Percentiles rank a stretch among this genome's conserved stretches.
These are phyloP conservation scores for Zoanthus sociatus DNA, from an alignment of 92 coral and sea anemone genomes.

Conservation along the genomic window DNA sequence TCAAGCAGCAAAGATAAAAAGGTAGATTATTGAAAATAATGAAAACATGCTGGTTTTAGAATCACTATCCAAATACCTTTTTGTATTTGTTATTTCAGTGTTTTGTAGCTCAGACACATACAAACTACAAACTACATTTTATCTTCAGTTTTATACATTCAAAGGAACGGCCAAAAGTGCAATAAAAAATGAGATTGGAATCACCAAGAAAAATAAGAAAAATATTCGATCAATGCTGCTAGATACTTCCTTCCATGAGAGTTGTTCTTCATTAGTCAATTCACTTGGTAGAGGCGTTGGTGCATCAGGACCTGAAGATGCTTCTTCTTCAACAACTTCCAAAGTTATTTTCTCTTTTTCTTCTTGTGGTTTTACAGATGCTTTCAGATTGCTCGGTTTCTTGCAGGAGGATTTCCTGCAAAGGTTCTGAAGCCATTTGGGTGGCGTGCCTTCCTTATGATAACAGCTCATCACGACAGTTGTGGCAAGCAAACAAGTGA, in stretches of 20 bases:
- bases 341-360: neutral
- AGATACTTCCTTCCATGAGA: conserved; percentile 33
- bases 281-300: conserved; percentile 6
- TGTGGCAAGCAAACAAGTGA: conserved; percentile 23
- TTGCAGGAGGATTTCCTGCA: conserved; percentile 8
- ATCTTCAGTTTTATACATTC: neutral
- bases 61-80: neutral
- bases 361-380: neutral
- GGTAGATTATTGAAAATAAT: too few species aligned
- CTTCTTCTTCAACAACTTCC: conserved; percentile 2
- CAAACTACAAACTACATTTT: neutral
- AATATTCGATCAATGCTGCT: conserved; percentile 34
- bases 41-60: too few species aligned
- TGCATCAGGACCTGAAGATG: neutral
- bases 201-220: conserved; percentile 12
- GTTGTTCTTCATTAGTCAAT: neutral
- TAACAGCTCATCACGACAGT: conserved; percentile 26
- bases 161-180: neutral
- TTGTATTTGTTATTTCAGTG: neutral
- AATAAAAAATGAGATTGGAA: conserved; percentile 14
- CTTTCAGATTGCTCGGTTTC: neutral
- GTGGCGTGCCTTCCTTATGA: conserved; percentile 21
- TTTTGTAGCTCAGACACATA: neutral
- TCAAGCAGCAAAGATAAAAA: too few species aligned
- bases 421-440: conserved; percentile 16